Base-by-base conservation (phyloP, 2,888 invertebrate species). In the Synanthedon vespiformis region DNA sequence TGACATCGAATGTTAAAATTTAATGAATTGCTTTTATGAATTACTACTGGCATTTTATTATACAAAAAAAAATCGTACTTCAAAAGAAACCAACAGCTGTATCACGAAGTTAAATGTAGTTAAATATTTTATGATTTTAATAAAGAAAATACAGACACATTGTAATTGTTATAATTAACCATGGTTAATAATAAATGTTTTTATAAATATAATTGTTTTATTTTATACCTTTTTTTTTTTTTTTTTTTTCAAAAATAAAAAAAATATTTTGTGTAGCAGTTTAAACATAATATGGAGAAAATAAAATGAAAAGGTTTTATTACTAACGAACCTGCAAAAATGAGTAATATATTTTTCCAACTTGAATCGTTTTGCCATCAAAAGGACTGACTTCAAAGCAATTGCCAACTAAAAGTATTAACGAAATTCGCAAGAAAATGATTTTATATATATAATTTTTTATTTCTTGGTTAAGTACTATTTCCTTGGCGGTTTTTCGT, bases 1-100 rank as follows among this genome's bases (percentile, higher is more conserved):
- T 10, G 6, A 55, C 53, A 55, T 55, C 55, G 55, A 55, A 12
- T 12, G 44, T 44, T 44, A 12, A 44, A 44, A 44, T 44, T 34
- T 34, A 34, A 34, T 34, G 10, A 34, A 34, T 34, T 8, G 34
- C 34, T 34, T 34, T 8, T n/a, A n/a, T 16, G 16, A 34, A 34
- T n/a, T 8, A 34, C 34, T 34, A 10, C 34, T 34, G 34, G 34
- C 34, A 34, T 10, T 2, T 34, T 10, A 34, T 10, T 34, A 34
- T 10, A 34, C 0, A 1, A 34, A 34, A 34, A 34, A 34, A 10
- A 34, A 34, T 2, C 34, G 34, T 34, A 34, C 34, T 34, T 34
- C 34, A 34, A 10, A 34, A 34, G 10, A 2, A 34, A 34, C 8
- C 27, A 22, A 22, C n/a, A n/a, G n/a, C 22, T 22, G 22, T 22